Evolutionary conservation across 2,888 invertebrate genomes (phyloP), one percentile per base, ranked within the genome.

Genomic region (Suillia variegata): DNA sequence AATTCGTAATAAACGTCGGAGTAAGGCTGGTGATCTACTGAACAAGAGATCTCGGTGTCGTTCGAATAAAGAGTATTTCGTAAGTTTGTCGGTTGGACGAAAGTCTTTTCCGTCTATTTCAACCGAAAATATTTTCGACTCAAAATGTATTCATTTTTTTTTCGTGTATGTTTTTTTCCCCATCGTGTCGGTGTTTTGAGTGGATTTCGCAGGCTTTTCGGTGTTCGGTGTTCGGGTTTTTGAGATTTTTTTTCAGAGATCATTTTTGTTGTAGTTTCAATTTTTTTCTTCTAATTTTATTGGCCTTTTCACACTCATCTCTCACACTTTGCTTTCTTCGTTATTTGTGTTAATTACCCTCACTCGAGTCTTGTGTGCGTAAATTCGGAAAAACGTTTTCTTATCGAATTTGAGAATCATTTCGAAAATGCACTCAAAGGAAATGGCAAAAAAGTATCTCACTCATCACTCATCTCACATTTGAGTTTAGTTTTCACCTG

Each of bases 1-100:
- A 73, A 79, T 80, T 81, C 81, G 80, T 80, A 78, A 79, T 80
- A 80, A 81, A 81, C 81, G 82, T 82, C 82, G 82, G 82, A 82
- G 82, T 77, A 78, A 81, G 81, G 82, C 82, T 82, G 82, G 82
- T 82, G 82, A 82, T 82, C 82, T 82, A 82, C 82, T 82, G 81
- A 82, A 82, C 82, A 81, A 81, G 80, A 81, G 82, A 82, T 82
- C 81, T 80, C 82, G 79, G 80, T 79, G 80, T 82, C 82, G 82
- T 82, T 82, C 82, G 82, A 82, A 81, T 81, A 78, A 81, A 81
- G 80, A 80, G 80, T 81, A 80, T 79, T 78, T 80, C 79, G 80
- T 76, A 71, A 73, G 76, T 77, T 76, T 71, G 70, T 68, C 69
- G 67, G 65, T 15, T 66, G 70, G 59, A 70, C 69, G 71, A 67